These are phyloP conservation scores for Deroplatys truncata DNA, from an alignment of 2,888 invertebrate species.

Conservation along the genomic window DNA sequence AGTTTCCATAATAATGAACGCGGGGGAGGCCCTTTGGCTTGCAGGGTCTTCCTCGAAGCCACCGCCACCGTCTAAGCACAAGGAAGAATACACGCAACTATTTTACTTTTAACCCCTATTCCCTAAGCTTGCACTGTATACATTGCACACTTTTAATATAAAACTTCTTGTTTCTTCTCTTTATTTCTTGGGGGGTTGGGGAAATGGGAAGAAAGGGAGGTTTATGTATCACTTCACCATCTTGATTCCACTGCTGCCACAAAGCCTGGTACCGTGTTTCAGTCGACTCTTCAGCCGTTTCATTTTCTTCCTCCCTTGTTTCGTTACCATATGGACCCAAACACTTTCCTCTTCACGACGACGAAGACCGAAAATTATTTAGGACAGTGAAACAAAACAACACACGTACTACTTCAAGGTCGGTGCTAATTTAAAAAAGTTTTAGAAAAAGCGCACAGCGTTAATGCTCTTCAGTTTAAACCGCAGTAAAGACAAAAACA, in stretches of 20 bases:
- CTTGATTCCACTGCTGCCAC: neutral
- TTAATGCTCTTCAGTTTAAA: neutral
- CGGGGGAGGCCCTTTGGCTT: conserved; percentile 17
- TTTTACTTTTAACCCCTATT: neutral
- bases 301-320: neutral
- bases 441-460: neutral
- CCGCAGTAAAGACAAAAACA: neutral
- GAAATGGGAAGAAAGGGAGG: neutral
- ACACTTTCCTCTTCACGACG: neutral
- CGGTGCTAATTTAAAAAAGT: neutral
- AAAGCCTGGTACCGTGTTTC: neutral
- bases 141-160: conserved; percentile 2
- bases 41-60: conserved; percentile 2
- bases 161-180: neutral
- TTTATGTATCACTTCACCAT: conserved; percentile 14
- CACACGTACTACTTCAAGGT: neutral
- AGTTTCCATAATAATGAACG: conserved; percentile 28
- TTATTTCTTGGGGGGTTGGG: neutral
- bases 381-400: neutral
- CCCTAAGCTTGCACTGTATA: conserved; percentile 6
- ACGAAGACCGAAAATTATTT: neutral
- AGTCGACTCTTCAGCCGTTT: conserved; percentile 4
- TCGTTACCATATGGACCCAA: conserved; percentile 2
- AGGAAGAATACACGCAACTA: conserved; percentile 9
- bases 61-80: conserved; percentile 11